Conservation (phyloP, 2,888 invertebrate species). For the Philaethria dido region DNA sequence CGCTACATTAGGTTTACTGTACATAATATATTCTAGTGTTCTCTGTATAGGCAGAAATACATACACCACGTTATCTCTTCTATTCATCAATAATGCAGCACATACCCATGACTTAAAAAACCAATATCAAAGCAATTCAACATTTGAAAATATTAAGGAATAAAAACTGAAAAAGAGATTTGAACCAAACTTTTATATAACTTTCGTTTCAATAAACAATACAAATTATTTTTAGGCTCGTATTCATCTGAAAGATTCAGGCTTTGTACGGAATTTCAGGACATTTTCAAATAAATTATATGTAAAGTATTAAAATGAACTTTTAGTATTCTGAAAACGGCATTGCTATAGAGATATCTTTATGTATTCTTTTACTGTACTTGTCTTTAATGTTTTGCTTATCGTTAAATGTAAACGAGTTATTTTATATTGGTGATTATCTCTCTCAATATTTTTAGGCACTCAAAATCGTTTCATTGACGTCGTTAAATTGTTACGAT, state of each 20-base stretch:
- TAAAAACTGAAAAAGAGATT: too few species aligned
- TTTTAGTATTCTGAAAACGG: neutral
- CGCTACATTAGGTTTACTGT: too few species aligned
- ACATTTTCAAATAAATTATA: neutral
- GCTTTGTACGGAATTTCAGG: neutral
- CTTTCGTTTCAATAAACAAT: neutral
- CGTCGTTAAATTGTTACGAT: constrained; percentile 42
- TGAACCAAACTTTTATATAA: neutral
- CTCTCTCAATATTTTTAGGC: constrained; percentile 44
- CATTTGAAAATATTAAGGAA: too few species aligned
- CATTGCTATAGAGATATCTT: neutral
- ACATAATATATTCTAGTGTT: too few species aligned
- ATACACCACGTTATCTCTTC: too few species aligned
- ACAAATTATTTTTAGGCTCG: neutral
- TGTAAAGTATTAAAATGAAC: neutral
- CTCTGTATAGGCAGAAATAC: too few species aligned
- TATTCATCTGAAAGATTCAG: neutral
- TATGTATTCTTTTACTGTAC: neutral
- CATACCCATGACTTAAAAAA: too few species aligned
- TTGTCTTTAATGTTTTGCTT: neutral
- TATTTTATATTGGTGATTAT: constrained; percentile 48
- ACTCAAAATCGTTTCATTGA: constrained; percentile 39
- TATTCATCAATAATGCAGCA: too few species aligned
- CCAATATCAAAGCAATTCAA: too few species aligned
- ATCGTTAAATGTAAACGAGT: constrained; percentile 32